Percentiles rank a stretch among this genome's conserved stretches.
These are phyloP conservation scores for Prietella phreatophila DNA, from an alignment of 2,113 vertebrate genomes.

Conservation along the genomic window DNA sequence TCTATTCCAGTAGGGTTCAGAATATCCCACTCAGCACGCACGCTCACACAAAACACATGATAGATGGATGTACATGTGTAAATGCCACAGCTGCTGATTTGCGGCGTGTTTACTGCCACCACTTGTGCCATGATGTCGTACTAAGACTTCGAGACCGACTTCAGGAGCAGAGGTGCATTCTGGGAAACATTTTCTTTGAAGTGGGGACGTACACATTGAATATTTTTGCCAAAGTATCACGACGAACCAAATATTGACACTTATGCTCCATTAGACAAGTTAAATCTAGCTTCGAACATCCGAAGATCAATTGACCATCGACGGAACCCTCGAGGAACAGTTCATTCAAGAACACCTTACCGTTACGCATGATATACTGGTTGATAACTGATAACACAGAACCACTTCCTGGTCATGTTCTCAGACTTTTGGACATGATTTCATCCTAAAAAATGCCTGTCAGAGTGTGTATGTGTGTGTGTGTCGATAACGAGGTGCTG, in stretches of 20 bases:
- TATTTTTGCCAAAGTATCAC: neutral
- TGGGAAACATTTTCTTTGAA: neutral
- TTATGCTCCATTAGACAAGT: neutral
- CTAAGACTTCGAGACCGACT: neutral
- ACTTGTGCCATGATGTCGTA: neutral
- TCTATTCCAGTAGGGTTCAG: slow-evolving; percentile 1
- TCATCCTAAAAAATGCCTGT: neutral
- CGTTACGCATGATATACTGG: neutral
- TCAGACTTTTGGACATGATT: neutral
- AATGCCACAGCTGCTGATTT: slow-evolving; percentile 10
- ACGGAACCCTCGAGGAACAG: neutral
- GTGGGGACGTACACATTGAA: neutral
- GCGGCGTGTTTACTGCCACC: neutral
- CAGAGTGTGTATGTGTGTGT: neutral
- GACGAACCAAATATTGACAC: neutral
- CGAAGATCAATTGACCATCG: neutral
- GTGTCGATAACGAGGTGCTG: neutral
- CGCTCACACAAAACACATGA: neutral
- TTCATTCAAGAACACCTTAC: neutral
- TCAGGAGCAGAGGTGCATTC: slow-evolving; percentile 1
- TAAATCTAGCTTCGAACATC: neutral
- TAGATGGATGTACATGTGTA: neutral
- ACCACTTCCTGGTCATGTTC: neutral
- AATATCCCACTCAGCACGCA: neutral
- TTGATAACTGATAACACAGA: neutral